Evolutionary conservation across 2,797 vertebrate genomes (phyloP), one percentile per base, ranked within the genome.

Genomic region (Borostomias antarcticus): DNA sequence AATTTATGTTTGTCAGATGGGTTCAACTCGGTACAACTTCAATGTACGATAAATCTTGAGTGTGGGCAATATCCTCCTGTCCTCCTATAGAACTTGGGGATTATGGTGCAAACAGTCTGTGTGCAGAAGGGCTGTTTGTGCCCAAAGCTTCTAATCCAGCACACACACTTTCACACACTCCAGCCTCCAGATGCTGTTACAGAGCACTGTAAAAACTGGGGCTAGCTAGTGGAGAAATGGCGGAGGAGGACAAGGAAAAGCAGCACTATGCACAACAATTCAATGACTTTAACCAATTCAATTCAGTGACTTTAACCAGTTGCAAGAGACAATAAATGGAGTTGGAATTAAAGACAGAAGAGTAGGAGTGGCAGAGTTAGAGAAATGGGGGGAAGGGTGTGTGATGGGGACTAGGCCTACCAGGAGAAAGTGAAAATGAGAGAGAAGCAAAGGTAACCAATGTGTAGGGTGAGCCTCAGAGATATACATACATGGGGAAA

Each of bases 171-270:
- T 19, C 35, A 19, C 35, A 21, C 35, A 30, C 54, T 51, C 52
- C 13, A 17, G 53, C 21, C 60, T n/a, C 59, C 72, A 74, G 62
- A 69, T 61, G 72, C 58, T 74, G 51, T 30, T 33, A 40, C 28
- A 25, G 43, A 58, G 4, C 23, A 26, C 53, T 66, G 64, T 43
- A 57, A 66, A 32, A 48, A 47, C 29, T 57, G 54, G 54, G 47
- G 53, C 19, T 40, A 26, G 26, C 47, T 1, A 0, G 7, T 11
- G 35, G 40, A 64, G 13, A 7, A 7, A 28, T 19, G 26, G 53
- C 4, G 1, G 28, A 15, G n/a, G 11, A 56, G 17, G n/a, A 33
- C 11, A 4, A 26, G 50, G 21, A 26, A 50, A 50, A 50, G 47
- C 47, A 29, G 10, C 25, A 29, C 51, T 11, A n/a, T n/a, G n/a